phyloP scores from a whole-genome alignment of 2,888 invertebrate species.

The Mimumesa dahlbomi region DNA sequence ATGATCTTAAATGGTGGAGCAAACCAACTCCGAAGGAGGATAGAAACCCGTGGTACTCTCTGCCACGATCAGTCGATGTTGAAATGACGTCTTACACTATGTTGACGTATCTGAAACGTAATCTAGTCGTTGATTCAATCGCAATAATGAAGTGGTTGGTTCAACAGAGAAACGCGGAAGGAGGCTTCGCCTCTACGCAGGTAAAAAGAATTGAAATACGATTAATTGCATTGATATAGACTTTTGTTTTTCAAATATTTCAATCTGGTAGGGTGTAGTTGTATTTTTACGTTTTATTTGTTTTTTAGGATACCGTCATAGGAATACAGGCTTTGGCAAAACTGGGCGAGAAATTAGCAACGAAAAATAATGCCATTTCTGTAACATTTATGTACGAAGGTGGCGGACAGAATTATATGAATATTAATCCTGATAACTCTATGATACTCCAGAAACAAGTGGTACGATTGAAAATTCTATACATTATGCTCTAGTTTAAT shows the following conservation, averaged over 20 bases:
- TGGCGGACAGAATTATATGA: slow-evolving; percentile 83
- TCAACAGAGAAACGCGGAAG: slow-evolving; percentile 85
- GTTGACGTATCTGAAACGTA: slow-evolving; percentile 84
- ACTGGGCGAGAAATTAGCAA: slow-evolving; percentile 84
- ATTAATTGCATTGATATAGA: too few species aligned
- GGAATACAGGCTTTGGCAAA: slow-evolving; percentile 87
- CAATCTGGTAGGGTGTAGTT: too few species aligned
- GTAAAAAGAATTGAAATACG: too few species aligned
- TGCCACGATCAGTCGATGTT: slow-evolving; percentile 88
- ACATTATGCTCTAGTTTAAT: not conserved
- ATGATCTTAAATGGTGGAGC: slow-evolving; percentile 91
- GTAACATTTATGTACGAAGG: slow-evolving; percentile 82
- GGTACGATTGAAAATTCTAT: slow-evolving; percentile 80
- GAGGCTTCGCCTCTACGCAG: slow-evolving; percentile 88
- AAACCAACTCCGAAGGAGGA: slow-evolving; percentile 83
- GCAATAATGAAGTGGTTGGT: slow-evolving; percentile 88
- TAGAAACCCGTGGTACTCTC: slow-evolving; percentile 85
- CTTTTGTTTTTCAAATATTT: too few species aligned
- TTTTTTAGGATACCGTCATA: slow-evolving; percentile 86
- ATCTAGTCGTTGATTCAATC: slow-evolving; percentile 82
- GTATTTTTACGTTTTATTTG: too few species aligned
- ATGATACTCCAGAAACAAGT: slow-evolving; percentile 91
- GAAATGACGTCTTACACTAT: slow-evolving; percentile 95
- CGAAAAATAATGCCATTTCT: slow-evolving; percentile 81
- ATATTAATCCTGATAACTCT: slow-evolving; percentile 88